phyloP scores from a whole-genome alignment of 1,140 invertebrate species.

The Pseudoatta argentina region DNA sequence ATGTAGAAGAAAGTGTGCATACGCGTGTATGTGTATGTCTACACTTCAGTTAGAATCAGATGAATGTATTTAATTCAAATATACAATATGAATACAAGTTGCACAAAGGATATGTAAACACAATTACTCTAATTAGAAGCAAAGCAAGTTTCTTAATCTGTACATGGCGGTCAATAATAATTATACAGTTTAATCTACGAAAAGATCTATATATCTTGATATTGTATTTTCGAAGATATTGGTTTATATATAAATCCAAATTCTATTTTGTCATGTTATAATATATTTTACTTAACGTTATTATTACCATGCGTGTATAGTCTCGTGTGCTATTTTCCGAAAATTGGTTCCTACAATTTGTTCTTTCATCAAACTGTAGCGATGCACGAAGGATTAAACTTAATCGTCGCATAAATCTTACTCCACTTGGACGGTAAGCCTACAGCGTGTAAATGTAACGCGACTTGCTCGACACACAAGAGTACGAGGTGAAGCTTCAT shows the following conservation, averaged over 20 bases:
- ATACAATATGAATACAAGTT: not conserved
- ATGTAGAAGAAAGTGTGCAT: not conserved
- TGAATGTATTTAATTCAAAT: not conserved
- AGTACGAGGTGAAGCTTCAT: slow-evolving; percentile 32
- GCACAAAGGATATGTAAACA: not conserved
- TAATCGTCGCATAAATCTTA: slow-evolving; percentile 60
- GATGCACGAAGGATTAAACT: slow-evolving; percentile 37
- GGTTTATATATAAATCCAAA: not conserved
- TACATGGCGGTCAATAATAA: not conserved
- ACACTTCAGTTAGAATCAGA: not conserved
- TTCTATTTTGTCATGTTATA: not conserved
- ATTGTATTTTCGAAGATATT: not conserved
- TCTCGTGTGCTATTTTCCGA: not conserved
- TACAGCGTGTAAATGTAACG: slow-evolving; percentile 57
- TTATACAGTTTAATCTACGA: not conserved
- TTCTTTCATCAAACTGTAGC: slow-evolving; percentile 46
- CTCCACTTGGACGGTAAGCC: slow-evolving; percentile 36
- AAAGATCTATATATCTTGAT: not conserved
- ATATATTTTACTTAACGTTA: too few species aligned
- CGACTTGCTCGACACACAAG: slow-evolving; percentile 39
- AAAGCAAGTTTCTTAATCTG: not conserved
- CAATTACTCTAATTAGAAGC: slow-evolving; percentile 4
- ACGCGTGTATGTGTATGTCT: not conserved
- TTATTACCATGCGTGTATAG: too few species aligned
- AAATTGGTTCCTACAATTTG: not conserved